Evolutionary conservation across 2,797 vertebrate species (phyloP), one percentile per base, ranked within the genome.

Genomic region (Moxostoma hubbsi): DNA sequence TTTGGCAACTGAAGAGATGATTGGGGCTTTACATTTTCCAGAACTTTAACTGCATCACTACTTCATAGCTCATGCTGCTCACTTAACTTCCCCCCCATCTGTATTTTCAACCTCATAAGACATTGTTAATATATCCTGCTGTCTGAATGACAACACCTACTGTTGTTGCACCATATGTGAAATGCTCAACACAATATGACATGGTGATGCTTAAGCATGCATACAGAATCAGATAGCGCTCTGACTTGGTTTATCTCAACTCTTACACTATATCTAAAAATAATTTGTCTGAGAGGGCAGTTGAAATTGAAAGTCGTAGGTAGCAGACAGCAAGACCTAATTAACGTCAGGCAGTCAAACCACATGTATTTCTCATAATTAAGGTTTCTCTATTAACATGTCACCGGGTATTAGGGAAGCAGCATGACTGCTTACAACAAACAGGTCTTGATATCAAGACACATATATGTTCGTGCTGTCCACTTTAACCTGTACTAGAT

Each of bases 311-410:
- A 64, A 65, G 51, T 73, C 45, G 47, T 66, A 72, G 74, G 61
- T 82, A 76, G 68, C 49, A 69, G 58, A 72, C 69, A 74, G 43
- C 6, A 9, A 73, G 45, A 64, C 15, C 65, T 84, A 76, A 86
- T 84, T 87, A 85, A 80, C 4, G 45, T 80, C 24, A 81, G 11
- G 18, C 62, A 77, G 69, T 83, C 15, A 84, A 67, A 45, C 71
- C 16, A 58, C 45, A 36, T 24, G 55, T 15, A 64, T 82, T 73
- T 69, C 61, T 75, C 64, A 45, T 55, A 51, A 82, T 70, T 75
- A 76, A 43, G 50, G 12, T 67, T 54, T 57, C 13, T 70, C 63
- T 79, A 11, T 63, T 50, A 54, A 36, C 53, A 50, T 74, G 79
- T 75, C 74, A 18, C 13, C 13, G 5, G 12, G 58, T 77, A 67